Percentiles rank a stretch among this genome's conserved stretches.
These are phyloP conservation scores for Trachops cirrhosus DNA, from an alignment of 2,797 vertebrate species.

Conservation along the genomic window DNA sequence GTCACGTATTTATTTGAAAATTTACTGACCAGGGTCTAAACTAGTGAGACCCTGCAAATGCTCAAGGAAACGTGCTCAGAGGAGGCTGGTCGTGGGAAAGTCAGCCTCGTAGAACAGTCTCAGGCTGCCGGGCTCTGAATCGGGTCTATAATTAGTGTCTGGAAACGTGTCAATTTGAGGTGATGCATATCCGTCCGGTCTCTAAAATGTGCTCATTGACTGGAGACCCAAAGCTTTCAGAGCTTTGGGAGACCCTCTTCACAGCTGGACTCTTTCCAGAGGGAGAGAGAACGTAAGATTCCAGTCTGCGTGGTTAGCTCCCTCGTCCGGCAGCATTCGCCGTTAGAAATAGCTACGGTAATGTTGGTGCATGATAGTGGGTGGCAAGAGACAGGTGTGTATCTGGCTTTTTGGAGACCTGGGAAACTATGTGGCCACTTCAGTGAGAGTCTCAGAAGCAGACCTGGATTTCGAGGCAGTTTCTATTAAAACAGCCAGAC, in stretches of 20 bases:
- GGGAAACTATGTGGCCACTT: not conserved
- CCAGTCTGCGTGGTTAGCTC: not conserved
- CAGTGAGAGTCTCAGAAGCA: not conserved
- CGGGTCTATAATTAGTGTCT: not conserved
- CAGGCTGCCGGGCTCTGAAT: not conserved
- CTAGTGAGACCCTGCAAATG: not conserved
- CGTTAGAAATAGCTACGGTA: not conserved
- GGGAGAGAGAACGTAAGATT: not conserved
- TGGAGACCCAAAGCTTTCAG: not conserved
- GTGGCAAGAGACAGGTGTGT: not conserved
- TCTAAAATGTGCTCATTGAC: not conserved
- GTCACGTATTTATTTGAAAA: not conserved
- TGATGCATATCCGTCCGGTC: not conserved
- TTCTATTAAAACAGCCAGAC: not conserved
- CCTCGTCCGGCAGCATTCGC: not conserved
- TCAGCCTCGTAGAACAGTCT: not conserved
- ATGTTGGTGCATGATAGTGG: fast-evolving
- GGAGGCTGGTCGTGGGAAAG: not conserved
- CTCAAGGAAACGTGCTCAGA: not conserved
- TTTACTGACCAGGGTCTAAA: not conserved
- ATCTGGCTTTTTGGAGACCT: not conserved
- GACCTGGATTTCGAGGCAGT: not conserved
- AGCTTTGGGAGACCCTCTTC: not conserved
- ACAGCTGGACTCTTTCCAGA: not conserved
- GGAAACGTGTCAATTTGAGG: not conserved